Evolutionary conservation across 1,140 invertebrate species (phyloP), one percentile per base, ranked within the genome.

Genomic region (Hypothenemus hampei): DNA sequence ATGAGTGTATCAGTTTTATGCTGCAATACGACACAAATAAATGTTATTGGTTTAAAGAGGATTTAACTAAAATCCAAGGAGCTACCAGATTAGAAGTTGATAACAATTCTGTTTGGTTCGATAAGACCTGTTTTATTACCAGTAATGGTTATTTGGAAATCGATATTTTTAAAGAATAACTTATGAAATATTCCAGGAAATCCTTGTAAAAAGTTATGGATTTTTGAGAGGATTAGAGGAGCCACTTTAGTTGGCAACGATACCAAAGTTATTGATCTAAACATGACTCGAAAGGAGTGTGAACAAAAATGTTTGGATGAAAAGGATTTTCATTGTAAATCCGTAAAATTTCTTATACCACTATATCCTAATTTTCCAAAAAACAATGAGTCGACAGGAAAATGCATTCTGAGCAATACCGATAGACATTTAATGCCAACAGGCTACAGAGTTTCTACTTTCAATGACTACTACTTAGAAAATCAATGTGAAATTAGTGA

Each of bases 381-480:
- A 62, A 63, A 57, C 33, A 37, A 49, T 24, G 48, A 62, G 3
- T 37, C 54, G 37, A 35, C 72, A 29, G 81, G 81, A 7, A 74
- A 71, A 36, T 84, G 81, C 59, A 72, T 75, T 21, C 64, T 84
- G 26, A 81, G 77, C 60, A 68, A 71, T 26, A 75, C 77, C 58
- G 78, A 82, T 64, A 77, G 80, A 63, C 80, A 78, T 64, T 74
- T 79, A 6, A 75, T 79, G 51, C 80, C 81, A 1, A 78, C 78
- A 61, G 76, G 79, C 1, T 84, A 78, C 53, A 67, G 81, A 21
- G 78, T 79, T 0, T 79, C 80, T 4, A 79, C 77, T 53, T 78
- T 75, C 51, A 75, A 80, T 44, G 80, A 80, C 21, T 76, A 81
- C 58, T 84, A 84, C 58, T 76, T 82, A 48, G 81, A 83, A 63